Conservation (phyloP, 2,113 vertebrate species). For the Copsychus sechellarum region DNA sequence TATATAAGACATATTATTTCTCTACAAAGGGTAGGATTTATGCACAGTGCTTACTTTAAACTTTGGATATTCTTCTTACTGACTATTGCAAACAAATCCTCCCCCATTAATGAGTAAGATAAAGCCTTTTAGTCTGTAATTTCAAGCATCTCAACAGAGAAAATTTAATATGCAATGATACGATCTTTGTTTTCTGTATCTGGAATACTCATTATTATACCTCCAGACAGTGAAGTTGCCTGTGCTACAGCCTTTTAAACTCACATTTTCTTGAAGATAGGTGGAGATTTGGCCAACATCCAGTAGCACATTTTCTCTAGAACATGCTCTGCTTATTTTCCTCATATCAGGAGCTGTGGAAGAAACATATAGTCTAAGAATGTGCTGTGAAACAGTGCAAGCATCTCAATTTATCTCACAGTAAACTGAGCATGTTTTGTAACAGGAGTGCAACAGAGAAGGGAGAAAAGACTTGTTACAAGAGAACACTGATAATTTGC, state of each 20-base stretch:
- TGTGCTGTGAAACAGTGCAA: background rate
- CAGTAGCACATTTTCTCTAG: rapidly evolving
- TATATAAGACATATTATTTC: background rate
- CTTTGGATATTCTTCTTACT: background rate
- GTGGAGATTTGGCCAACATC: background rate
- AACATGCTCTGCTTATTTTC: background rate
- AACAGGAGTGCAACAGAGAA: background rate
- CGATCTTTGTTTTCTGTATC: background rate
- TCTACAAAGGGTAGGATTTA: background rate
- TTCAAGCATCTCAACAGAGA: background rate
- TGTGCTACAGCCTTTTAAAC: background rate
- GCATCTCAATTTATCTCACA: background rate
- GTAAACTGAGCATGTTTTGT: background rate
- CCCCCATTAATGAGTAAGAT: background rate
- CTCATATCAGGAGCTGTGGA: background rate
- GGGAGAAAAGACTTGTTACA: background rate
- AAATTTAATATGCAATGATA: background rate
- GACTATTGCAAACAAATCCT: background rate
- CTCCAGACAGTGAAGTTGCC: background rate
- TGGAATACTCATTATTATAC: background rate
- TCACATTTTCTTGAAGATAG: background rate
- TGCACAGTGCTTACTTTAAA: background rate
- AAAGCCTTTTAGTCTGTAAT: background rate
- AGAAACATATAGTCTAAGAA: background rate
- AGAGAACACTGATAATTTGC: background rate